Base-by-base conservation (phyloP, 2,888 invertebrate genomes). In the Andrena fulva region DNA sequence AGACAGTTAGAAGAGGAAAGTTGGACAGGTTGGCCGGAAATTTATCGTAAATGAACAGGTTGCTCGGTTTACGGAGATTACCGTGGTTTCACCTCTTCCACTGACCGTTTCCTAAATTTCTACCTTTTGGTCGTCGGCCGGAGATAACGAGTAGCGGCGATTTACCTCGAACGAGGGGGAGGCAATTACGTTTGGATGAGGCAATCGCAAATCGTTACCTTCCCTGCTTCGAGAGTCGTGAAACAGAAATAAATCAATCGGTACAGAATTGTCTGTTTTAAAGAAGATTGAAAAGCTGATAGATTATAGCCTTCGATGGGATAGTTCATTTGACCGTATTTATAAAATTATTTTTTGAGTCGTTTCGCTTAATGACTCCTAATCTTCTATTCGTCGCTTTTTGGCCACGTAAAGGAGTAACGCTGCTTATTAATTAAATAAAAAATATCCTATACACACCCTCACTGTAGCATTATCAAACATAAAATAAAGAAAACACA, bases 21-120 rank as follows among this genome's bases (percentile, higher is more conserved):
- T 52, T 50, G 64, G 35, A 35, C 20, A 6, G 50, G 10, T 1
- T 60, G 35, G 54, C 24, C 52, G 5, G 42, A 67, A 71, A 67
- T 66, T 77, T 67, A 64, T 71, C 80, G 66, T 77, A 71, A 77
- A 48, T 62, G 70, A 79, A 75, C 64, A 76, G 76, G 54, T 80
- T 71, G 52, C 70, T 71, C 70, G 48, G 54, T 63, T 69, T 59
- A 75, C 63, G 3, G 20, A 64, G 66, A 66, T 80, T 77, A 35
- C 24, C 20, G 2, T 42, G 56, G 59, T 68, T 73, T 68, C 69
- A 78, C 69, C 73, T 78, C 70, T 52, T n/a, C 59, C 16, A 35
- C 52, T 29, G 60, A 24, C 62, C 50, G 42, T 56, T 67, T 63
- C 52, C 68, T 16, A 75, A 75, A 54, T 66, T 42, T 59, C 35